Conservation (phyloP, 2,113 vertebrate species). For the Pterocles orientalis region DNA sequence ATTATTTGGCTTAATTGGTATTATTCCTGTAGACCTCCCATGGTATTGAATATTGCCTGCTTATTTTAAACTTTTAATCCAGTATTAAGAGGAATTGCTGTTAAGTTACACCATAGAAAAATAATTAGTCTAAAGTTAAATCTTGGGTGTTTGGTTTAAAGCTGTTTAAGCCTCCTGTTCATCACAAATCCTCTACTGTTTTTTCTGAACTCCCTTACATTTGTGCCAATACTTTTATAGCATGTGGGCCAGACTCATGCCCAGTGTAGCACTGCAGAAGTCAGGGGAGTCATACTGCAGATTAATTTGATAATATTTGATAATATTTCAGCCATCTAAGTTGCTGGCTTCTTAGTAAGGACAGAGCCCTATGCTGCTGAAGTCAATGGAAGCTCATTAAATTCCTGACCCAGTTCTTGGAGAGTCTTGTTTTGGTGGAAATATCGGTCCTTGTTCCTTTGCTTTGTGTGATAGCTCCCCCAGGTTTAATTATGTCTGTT, state of each 20-base stretch:
- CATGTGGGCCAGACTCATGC: neutral
- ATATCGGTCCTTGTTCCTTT: neutral
- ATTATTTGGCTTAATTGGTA: slow-evolving; percentile 15
- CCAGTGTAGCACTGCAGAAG: neutral
- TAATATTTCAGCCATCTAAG: neutral
- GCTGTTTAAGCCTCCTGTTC: slow-evolving; percentile 6
- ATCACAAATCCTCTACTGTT: neutral
- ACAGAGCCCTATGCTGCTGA: neutral
- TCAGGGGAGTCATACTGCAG: neutral
- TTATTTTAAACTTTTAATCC: slow-evolving; percentile 45
- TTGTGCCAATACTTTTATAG: neutral
- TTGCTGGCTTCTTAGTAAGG: neutral
- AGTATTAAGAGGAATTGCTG: slow-evolving; percentile 30
- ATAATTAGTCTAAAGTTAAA: neutral
- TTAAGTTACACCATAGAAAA: neutral
- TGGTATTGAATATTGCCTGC: neutral
- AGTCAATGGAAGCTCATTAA: neutral
- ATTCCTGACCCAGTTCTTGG: neutral
- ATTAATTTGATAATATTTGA: neutral
- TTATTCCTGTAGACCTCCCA: neutral
- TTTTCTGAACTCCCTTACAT: neutral
- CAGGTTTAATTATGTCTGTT: neutral
- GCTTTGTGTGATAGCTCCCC: neutral
- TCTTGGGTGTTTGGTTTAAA: neutral
- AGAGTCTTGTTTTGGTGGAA: neutral